Conservation (phyloP, 2,888 invertebrate genomes). For the Synergus gifuensis region DNA sequence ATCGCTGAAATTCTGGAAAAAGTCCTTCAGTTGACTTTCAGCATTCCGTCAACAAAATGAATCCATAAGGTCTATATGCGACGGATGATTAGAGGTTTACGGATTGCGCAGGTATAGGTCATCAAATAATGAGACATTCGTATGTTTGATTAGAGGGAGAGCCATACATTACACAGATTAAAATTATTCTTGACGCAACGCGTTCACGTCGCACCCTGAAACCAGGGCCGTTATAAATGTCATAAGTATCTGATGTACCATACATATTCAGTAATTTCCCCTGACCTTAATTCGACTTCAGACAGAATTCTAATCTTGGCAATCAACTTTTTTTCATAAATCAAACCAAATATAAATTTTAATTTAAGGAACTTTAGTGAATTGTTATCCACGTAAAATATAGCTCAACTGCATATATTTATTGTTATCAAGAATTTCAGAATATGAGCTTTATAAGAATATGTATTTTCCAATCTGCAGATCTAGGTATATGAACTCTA, state of each 20-base stretch:
- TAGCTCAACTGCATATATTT: neutral
- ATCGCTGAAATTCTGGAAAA: neutral
- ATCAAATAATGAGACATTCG: constrained; percentile 32
- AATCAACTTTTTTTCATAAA: neutral
- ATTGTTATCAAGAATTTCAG: neutral
- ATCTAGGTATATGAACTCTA: neutral
- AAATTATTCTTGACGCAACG: constrained; percentile 36
- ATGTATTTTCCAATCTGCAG: neutral
- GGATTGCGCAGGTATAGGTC: neutral
- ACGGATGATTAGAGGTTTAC: constrained; percentile 28
- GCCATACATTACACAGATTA: constrained; percentile 17
- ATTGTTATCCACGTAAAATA: no score
- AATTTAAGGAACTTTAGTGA: neutral
- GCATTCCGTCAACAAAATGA: neutral
- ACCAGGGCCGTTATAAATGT: constrained; percentile 30
- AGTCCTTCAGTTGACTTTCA: constrained; percentile 25
- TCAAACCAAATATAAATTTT: no score
- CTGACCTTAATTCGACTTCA: constrained; percentile 28
- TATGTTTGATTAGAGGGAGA: constrained; percentile 35
- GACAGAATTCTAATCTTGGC: neutral
- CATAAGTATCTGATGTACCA: constrained; percentile 5
- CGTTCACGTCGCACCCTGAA: constrained; percentile 25
- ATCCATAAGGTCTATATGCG: neutral
- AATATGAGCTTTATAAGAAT: no score
- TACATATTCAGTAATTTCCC: constrained; percentile 33